These are phyloP conservation scores for Archips xylosteana DNA, from an alignment of 2,888 invertebrate genomes.

Conservation along the genomic window DNA sequence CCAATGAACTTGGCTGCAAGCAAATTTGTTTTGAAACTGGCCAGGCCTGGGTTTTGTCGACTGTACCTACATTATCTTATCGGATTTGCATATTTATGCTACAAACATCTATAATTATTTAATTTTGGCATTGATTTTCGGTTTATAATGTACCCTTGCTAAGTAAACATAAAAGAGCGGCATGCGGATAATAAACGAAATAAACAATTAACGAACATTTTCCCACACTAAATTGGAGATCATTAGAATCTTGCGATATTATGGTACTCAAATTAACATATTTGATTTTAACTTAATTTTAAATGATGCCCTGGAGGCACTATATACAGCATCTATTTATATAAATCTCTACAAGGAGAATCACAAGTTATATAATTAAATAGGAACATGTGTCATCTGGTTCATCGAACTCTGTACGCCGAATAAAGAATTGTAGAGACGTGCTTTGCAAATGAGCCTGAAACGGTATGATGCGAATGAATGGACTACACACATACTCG, in stretches of 20 bases:
- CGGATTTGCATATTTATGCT: not conserved
- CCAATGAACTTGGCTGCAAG: no score
- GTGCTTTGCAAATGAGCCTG: conserved; percentile 62
- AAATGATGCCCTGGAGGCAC: conserved; percentile 26
- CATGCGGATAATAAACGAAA: not conserved
- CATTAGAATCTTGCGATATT: conserved; percentile 13
- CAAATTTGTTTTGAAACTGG: no score
- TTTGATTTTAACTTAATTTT: conserved; percentile 19
- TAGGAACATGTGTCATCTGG: conserved; percentile 66
- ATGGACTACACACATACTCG: conserved; percentile 58
- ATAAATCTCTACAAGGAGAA: conserved; percentile 43
- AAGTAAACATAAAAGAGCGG: not conserved
- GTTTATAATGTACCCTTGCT: not conserved
- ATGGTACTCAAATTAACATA: conserved; percentile 18
- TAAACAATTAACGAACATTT: not conserved
- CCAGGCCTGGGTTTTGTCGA: no score
- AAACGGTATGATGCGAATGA: conserved; percentile 58
- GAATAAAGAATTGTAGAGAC: conserved; percentile 60
- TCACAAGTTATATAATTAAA: conserved; percentile 52
- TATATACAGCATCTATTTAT: conserved; percentile 31
- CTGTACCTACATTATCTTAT: not conserved
- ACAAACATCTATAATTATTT: not conserved
- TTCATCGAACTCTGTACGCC: conserved; percentile 63
- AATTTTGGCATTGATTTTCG: not conserved
- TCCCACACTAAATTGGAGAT: conserved; percentile 8